phyloP scores from a whole-genome alignment of 1,140 invertebrate genomes.

The Dendrolimus punctatus region DNA sequence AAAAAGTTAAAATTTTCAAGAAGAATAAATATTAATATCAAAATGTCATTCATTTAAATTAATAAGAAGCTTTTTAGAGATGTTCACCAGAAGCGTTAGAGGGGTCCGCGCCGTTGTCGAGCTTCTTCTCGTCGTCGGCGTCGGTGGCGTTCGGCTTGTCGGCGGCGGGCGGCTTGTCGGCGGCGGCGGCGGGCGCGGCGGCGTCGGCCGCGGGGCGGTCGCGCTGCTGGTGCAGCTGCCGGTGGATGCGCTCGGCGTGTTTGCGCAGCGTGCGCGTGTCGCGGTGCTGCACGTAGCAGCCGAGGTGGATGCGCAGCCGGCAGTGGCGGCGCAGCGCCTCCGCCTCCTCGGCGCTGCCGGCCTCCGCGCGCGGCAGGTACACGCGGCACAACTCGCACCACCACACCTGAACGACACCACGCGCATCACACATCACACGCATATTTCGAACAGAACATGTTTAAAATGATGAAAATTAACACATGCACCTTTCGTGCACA shows the following conservation, averaged over 20 bases:
- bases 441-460: not conserved
- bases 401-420: conserved; percentile 50
- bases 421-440: not conserved
- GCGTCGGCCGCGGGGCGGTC: conserved; percentile 24
- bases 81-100: conserved; percentile 37
- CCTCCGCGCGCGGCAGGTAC: conserved; percentile 76
- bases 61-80: conserved; percentile 6
- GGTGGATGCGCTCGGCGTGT: conserved; percentile 78
- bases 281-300: conserved; percentile 81
- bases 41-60: not conserved
- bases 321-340: conserved; percentile 79
- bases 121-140: conserved; percentile 30
- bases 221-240: conserved; percentile 71
- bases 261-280: conserved; percentile 79
- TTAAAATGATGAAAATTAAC: not conserved
- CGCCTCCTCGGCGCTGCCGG: conserved; percentile 70
- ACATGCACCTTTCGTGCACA: no score
- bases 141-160: no score
- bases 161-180: conserved; percentile 11
- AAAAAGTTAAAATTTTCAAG: no score
- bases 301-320: conserved; percentile 78
- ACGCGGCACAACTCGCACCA: conserved; percentile 83
- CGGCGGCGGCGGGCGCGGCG: conserved; percentile 22
- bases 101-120: conserved; percentile 49
- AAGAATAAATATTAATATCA: no score